A percentile compares a stretch with the other conserved stretches of the same genome.
Evolutionary conservation across 2,888 invertebrate genomes (phyloP).

Genomic region (Gastrophysa polygoni): DNA sequence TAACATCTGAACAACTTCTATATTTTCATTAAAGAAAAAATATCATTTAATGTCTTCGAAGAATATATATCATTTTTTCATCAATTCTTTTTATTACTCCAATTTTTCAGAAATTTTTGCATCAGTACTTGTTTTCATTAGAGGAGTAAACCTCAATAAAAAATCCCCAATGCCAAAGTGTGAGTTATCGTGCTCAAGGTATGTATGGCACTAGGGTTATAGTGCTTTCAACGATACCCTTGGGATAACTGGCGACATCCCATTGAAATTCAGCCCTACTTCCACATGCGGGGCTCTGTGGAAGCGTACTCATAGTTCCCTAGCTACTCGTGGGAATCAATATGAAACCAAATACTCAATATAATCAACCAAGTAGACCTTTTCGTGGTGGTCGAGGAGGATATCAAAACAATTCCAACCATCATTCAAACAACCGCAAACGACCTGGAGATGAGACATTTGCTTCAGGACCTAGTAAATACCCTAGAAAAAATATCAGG

Average conservation of each 20-base stretch:
- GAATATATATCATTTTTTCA: too few relatives aligned
- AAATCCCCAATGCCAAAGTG: constrained; percentile 30
- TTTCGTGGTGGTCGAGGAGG: constrained; percentile 1
- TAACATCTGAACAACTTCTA: background rate
- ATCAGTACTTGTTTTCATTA: background rate
- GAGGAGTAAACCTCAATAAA: constrained; percentile 30
- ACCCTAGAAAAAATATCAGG: background rate
- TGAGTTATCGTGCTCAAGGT: constrained; percentile 26
- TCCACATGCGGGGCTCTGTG: constrained; percentile 29
- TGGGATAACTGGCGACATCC: constrained; percentile 24
- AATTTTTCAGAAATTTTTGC: too few relatives aligned
- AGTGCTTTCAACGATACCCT: constrained; percentile 28
- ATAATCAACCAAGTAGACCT: constrained; percentile 19
- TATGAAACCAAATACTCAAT: constrained; percentile 23
- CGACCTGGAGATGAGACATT: background rate
- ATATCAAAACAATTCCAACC: background rate
- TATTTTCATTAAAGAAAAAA: too few relatives aligned
- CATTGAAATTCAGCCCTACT: constrained; percentile 25
- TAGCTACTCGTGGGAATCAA: constrained; percentile 31
- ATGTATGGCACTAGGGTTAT: constrained; percentile 27
- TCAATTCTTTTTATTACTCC: too few relatives aligned
- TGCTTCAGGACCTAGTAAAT: background rate
- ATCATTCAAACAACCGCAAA: constrained; percentile 1
- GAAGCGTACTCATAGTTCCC: constrained; percentile 26
- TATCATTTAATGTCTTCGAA: too few relatives aligned